Conservation (phyloP, 2,888 invertebrate species). For the Endomychus coccineus region DNA sequence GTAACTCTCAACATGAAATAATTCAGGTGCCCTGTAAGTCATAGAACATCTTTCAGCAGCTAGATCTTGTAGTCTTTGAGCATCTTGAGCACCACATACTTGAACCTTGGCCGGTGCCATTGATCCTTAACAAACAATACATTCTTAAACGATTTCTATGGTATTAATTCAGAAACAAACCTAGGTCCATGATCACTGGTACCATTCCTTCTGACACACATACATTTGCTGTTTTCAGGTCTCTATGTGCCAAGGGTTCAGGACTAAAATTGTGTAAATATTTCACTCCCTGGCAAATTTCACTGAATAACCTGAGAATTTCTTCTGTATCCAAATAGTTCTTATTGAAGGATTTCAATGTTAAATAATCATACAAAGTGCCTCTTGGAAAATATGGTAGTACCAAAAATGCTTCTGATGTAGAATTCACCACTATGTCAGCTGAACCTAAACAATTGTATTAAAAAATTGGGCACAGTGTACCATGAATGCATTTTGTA, state of each 20-base stretch:
- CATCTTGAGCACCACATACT: conserved; percentile 59
- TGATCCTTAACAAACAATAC: conserved; percentile 47
- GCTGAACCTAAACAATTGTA: conserved; percentile 47
- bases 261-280: conserved; percentile 68
- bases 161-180: conserved; percentile 36
- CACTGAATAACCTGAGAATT: conserved; percentile 61
- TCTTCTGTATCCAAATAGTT: conserved; percentile 58
- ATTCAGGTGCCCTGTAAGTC: conserved; percentile 81
- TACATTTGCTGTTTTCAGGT: conserved; percentile 80
- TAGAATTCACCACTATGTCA: conserved; percentile 59
- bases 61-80: conserved; percentile 65
- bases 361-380: conserved; percentile 63
- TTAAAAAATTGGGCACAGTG: too few relatives aligned
- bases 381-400: conserved; percentile 74
- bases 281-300: conserved; percentile 66
- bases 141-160: neutral
- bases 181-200: conserved; percentile 78
- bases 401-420: conserved; percentile 65
- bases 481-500: too few relatives aligned
- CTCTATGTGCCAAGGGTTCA: conserved; percentile 70
- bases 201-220: conserved; percentile 62
- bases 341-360: conserved; percentile 49
- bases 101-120: conserved; percentile 58
- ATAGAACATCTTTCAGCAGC: conserved; percentile 82
- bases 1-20: conserved; percentile 77